Conservation (phyloP, 2,113 vertebrate species). For the Gobio gobio region DNA sequence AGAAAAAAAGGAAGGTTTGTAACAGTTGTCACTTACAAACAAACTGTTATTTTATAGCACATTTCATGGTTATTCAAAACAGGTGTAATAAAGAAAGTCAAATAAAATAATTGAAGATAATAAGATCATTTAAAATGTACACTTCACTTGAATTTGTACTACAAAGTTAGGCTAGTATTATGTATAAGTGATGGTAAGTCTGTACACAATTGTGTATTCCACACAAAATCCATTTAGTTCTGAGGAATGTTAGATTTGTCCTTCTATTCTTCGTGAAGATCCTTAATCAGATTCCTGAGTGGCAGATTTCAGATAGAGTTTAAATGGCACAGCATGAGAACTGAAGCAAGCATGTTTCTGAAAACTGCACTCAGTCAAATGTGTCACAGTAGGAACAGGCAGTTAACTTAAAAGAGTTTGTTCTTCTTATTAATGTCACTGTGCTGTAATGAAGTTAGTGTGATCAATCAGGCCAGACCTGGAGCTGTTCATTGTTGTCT, state of each 20-base stretch:
- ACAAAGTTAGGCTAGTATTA: slow-evolving; percentile 10
- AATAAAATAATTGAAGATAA: too few species aligned
- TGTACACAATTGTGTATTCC: slow-evolving; percentile 20
- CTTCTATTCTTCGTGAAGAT: slow-evolving; percentile 68
- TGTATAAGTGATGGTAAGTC: slow-evolving; percentile 25
- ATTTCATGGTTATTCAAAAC: not conserved
- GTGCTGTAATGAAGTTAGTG: slow-evolving; percentile 19
- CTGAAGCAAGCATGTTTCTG: slow-evolving; percentile 15
- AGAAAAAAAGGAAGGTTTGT: too few species aligned
- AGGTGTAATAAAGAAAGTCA: too few species aligned
- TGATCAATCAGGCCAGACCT: slow-evolving; percentile 39
- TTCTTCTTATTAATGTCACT: slow-evolving; percentile 50
- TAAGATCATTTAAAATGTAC: too few species aligned
- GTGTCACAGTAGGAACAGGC: slow-evolving; percentile 19
- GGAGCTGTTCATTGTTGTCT: not conserved
- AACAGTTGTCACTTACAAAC: not conserved
- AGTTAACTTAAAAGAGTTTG: slow-evolving; percentile 27
- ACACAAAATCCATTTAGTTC: slow-evolving; percentile 59
- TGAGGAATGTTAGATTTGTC: slow-evolving; percentile 67
- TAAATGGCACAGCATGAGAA: slow-evolving; percentile 49
- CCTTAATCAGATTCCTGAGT: slow-evolving; percentile 64
- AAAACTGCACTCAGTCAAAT: slow-evolving; percentile 21
- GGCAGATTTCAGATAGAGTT: slow-evolving; percentile 57
- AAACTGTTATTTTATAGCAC: not conserved
- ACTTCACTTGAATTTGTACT: too few species aligned